A percentile compares a stretch with the other conserved stretches of the same genome.
Conservation (phyloP, 2,888 invertebrate genomes). For the Leptinotarsa juncta region DNA sequence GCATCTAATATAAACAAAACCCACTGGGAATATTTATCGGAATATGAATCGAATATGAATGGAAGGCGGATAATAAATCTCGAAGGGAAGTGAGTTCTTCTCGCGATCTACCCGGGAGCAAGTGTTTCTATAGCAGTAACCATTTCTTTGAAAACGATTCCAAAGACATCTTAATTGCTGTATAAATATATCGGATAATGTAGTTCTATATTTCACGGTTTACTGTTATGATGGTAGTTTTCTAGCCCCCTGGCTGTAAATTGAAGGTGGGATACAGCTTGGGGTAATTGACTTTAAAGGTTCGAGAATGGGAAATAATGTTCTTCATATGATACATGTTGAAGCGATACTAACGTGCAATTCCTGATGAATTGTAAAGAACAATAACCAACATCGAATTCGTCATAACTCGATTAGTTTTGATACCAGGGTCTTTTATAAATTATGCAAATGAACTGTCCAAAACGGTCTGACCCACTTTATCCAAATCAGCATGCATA, state of each 20-base stretch:
- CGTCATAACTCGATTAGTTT: no score
- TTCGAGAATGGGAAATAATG: not conserved
- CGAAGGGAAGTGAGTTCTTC: constrained; percentile 19
- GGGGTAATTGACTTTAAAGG: not conserved
- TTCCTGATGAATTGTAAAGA: no score
- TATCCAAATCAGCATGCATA: no score
- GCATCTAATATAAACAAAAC: constrained; percentile 18
- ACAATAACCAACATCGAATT: no score
- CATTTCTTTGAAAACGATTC: constrained; percentile 20
- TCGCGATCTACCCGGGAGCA: constrained; percentile 27
- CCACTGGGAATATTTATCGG: constrained; percentile 19
- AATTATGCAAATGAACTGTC: no score
- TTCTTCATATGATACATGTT: not conserved
- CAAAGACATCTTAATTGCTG: constrained; percentile 26
- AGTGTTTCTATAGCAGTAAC: constrained; percentile 23
- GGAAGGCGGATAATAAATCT: constrained; percentile 25
- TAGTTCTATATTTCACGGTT: constrained; percentile 25
- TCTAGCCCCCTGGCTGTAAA: constrained; percentile 1
- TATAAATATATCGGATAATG: constrained; percentile 27
- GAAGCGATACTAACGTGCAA: not conserved
- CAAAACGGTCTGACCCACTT: no score
- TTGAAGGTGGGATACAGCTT: not conserved
- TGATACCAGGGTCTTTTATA: no score
- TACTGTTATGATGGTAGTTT: constrained; percentile 22
- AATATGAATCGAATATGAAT: constrained; percentile 24